A percentile compares a stretch with the other conserved stretches of the same genome.
phyloP scores from a whole-genome alignment of 2,888 invertebrate genomes.

The Poecilobothrus nobilitatus region DNA sequence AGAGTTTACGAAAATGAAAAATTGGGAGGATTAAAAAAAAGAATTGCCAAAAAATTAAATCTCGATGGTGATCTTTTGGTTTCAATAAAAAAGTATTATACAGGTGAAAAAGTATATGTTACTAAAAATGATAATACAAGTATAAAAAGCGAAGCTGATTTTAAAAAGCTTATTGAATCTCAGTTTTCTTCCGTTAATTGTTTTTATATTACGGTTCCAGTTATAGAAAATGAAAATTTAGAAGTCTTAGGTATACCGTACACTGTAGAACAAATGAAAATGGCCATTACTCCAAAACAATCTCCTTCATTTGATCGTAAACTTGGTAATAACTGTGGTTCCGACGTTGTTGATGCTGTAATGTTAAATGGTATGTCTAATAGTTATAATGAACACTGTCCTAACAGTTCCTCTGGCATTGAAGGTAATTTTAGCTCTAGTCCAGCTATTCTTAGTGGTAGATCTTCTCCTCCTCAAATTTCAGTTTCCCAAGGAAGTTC shows the following conservation, averaged over 20 bases:
- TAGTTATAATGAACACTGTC: not conserved
- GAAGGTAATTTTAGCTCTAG: not conserved
- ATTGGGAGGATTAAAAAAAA: conserved; percentile 50
- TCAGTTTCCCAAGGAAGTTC: conserved; percentile 36
- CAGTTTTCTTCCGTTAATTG: conserved; percentile 55
- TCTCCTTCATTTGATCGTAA: conserved; percentile 25
- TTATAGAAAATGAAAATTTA: conserved; percentile 50
- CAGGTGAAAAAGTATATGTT: conserved; percentile 45
- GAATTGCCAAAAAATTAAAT: conserved; percentile 47
- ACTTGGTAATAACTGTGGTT: conserved; percentile 20
- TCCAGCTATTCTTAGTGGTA: conserved; percentile 2
- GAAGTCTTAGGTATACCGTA: conserved; percentile 46
- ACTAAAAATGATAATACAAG: conserved; percentile 31
- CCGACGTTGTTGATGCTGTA: conserved; percentile 40
- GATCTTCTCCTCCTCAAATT: not conserved
- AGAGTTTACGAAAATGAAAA: conserved; percentile 52
- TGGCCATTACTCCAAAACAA: conserved; percentile 18
- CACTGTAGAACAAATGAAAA: conserved; percentile 24
- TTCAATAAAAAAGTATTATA: not conserved
- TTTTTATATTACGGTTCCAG: conserved; percentile 55
- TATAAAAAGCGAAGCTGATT: conserved; percentile 37
- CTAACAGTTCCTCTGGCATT: not conserved
- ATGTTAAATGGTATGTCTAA: conserved; percentile 30
- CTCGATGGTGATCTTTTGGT: conserved; percentile 32
- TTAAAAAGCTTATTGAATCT: conserved; percentile 32